Percentiles rank a stretch among this genome's conserved stretches.
Evolutionary conservation across 2,888 invertebrate genomes (phyloP).

Genomic region (Girardia tigrina): DNA sequence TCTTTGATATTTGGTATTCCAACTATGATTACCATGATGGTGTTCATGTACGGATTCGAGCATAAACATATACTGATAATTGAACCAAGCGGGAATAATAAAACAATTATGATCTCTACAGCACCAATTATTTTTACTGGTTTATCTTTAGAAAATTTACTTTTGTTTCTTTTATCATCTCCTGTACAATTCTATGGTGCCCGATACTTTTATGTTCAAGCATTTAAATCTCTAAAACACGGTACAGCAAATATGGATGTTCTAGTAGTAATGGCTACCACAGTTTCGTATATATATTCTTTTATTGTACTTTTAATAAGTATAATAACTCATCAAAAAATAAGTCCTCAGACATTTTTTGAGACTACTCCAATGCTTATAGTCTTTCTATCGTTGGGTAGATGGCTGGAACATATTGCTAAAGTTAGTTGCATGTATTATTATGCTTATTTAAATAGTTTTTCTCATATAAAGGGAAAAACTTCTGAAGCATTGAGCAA

Average conservation of each 20-base stretch:
- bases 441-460: too few species aligned
- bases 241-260: constrained; percentile 95
- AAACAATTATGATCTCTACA: constrained; percentile 36
- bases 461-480: constrained; percentile 63
- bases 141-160: constrained; percentile 77
- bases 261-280: constrained; percentile 90
- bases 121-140: constrained; percentile 62
- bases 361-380: constrained; percentile 97
- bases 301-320: constrained; percentile 64
- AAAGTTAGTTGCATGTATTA: too few species aligned
- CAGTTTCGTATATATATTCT: constrained; percentile 82
- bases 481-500: constrained; percentile 91
- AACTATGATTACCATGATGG: constrained; percentile 84
- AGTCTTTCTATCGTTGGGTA: constrained; percentile 83
- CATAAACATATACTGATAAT: background rate
- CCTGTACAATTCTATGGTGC: constrained; percentile 93
- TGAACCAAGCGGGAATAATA: background rate
- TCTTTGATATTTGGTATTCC: constrained; percentile 84
- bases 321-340: constrained; percentile 62
- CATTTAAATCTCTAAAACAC: constrained; percentile 75
- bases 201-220: constrained; percentile 86
- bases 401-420: constrained; percentile 93
- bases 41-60: constrained; percentile 62
- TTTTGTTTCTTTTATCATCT: constrained; percentile 80
- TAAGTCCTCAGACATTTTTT: constrained; percentile 89